Conservation (phyloP, 2,797 vertebrate genomes). For the Phoxinus dragarum region DNA sequence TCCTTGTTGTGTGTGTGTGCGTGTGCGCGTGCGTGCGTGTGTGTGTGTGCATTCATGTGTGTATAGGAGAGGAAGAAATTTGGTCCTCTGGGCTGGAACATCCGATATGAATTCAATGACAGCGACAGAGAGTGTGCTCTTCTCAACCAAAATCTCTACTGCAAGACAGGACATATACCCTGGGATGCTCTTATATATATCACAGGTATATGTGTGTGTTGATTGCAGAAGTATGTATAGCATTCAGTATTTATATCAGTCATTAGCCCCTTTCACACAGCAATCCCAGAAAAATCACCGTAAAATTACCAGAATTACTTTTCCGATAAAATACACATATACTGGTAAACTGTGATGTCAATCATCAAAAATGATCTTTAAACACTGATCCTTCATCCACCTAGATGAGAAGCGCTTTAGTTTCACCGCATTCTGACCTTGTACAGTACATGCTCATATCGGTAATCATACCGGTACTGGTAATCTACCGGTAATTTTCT, state of each 20-base stretch:
- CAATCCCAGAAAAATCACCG: neutral
- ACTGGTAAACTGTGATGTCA: neutral
- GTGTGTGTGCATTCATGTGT: conserved; percentile 43
- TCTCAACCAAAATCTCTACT: conserved; percentile 84
- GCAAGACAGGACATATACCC: conserved; percentile 76
- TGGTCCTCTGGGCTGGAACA: conserved; percentile 86
- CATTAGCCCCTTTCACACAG: conserved; percentile 3
- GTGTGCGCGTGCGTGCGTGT: neutral
- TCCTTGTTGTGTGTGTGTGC: neutral
- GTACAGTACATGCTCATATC: neutral
- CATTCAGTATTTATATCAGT: conserved; percentile 19
- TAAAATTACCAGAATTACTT: neutral
- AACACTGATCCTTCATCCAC: no score
- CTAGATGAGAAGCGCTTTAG: neutral
- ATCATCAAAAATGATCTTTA: neutral
- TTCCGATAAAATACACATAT: neutral
- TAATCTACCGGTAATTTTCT: neutral
- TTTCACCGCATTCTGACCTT: neutral
- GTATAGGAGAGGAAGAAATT: conserved; percentile 85
- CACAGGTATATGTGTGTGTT: conserved; percentile 72
- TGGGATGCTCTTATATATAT: conserved; percentile 83
- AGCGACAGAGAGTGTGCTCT: conserved; percentile 86
- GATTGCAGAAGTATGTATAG: conserved; percentile 33
- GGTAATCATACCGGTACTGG: neutral
- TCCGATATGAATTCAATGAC: conserved; percentile 85